Base-by-base conservation (phyloP, 2,797 vertebrate species). In the Pachyuromys duprasi region DNA sequence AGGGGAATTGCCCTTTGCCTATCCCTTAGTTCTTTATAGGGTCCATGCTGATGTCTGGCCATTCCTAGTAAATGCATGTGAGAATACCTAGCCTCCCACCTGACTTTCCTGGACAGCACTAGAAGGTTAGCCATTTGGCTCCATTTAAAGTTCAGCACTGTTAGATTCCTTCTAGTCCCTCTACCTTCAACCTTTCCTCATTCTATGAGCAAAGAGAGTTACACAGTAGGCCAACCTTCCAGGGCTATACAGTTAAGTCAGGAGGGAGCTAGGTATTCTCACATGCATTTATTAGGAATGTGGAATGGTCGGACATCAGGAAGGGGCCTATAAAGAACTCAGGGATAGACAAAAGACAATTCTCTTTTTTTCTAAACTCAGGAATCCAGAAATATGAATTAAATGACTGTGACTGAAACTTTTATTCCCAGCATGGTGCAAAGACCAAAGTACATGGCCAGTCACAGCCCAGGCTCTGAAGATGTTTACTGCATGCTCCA, bases 371-470 rank as follows among this genome's bases (percentile, higher is more conserved):
- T 75, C 31, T 60, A 60, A 36, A 87, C 6, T n/a, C 4, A 4
- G 0, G 7, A 45, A 14, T 7, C 8, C 11, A 8, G 18, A 24
- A 0, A 13, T 5, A 1, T 36, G 0, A 26, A 5, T 0, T 9
- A 4, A 31, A 18, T 8, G 36, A 11, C n/a, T 11, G 33, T 8
- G 36, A 11, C n/a, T 11, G 33, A 69, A 57, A 7, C 1, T 5
- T 18, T 17, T 20, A 4, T 5, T 26, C 3, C 63, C 8, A 22
- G 28, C 20, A 8, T 2, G 3, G 26, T 8, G 8, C 26, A 14
- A 45, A 39, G n/a, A 15, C 11, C 6, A 53, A 42, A 11, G 15
- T 1, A 3, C 17, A 5, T 24, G 5, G 1, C 0, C 7, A 5
- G 8, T 22, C 5, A 14, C 9, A 15, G 18, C 13, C 1, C 13